Percentiles rank a stretch among this genome's conserved stretches.
These are phyloP conservation scores for Halocynthia roretzi DNA, from an alignment of 23 tunicate genomes.

Conservation along the genomic window DNA sequence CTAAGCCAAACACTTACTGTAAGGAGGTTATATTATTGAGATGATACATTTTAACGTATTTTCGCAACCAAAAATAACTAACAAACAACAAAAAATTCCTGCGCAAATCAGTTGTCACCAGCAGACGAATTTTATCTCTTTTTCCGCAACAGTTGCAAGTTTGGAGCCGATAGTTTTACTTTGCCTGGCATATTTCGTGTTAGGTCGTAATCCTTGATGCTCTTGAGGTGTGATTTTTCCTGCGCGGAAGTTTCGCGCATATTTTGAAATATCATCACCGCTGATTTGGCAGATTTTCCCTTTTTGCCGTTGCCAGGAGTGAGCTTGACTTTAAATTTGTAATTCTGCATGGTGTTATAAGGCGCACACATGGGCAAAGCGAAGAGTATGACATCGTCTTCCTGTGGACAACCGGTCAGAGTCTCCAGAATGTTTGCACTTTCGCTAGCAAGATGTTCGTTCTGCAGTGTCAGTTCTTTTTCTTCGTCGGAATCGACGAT, in stretches of 20 bases:
- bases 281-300: conserved; percentile 87
- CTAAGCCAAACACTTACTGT: no score
- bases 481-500: conserved; percentile 70
- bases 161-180: conserved; percentile 86
- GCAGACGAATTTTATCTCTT: conserved; percentile 27
- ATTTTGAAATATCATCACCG: conserved; percentile 60
- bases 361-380: conserved; percentile 92
- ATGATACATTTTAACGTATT: no score
- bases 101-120: not conserved
- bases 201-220: conserved; percentile 90
- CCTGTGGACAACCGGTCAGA: conserved; percentile 76
- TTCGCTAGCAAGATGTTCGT: conserved; percentile 49
- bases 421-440: conserved; percentile 48
- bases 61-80: no score
- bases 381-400: conserved; percentile 71
- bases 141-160: conserved; percentile 37
- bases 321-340: conserved; percentile 91
- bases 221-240: conserved; percentile 81
- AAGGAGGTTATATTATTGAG: no score
- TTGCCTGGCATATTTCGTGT: conserved; percentile 93
- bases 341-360: conserved; percentile 75
- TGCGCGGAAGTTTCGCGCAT: conserved; percentile 44
- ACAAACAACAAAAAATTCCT: no score
- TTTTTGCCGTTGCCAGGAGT: conserved; percentile 92
- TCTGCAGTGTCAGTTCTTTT: conserved; percentile 42